Conservation (phyloP, 2,888 invertebrate species). For the Eupithecia exiguata region DNA sequence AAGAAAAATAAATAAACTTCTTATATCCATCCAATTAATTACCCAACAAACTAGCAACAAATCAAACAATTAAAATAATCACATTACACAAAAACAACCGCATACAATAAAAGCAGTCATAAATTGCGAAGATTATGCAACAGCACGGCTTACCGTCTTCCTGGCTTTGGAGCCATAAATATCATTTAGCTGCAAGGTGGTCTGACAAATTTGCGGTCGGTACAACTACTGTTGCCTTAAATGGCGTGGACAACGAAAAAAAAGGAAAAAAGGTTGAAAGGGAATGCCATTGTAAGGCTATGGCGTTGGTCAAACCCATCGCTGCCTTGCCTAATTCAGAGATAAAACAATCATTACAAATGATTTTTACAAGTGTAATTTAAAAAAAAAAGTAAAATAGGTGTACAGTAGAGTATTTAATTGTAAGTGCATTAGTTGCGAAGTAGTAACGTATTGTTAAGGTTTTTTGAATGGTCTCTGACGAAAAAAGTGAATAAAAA, state of each 20-base stretch:
- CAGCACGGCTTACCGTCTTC: constrained; percentile 77
- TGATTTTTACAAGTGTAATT: background rate
- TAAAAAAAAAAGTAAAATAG: background rate
- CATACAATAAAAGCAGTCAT: constrained; percentile 74
- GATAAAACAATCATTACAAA: background rate
- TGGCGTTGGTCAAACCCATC: constrained; percentile 22
- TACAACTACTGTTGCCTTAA: constrained; percentile 60
- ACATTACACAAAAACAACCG: constrained; percentile 67
- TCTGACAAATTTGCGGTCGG: constrained; percentile 83
- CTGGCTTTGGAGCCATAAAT: constrained; percentile 79
- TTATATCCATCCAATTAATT: background rate
- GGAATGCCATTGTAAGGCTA: constrained; percentile 6
- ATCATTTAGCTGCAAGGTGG: constrained; percentile 81
- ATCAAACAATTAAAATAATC: constrained; percentile 51
- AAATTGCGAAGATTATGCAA: constrained; percentile 82
- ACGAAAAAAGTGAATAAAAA: constrained; percentile 35
- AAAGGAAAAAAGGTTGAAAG: constrained; percentile 27
- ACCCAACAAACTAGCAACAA: constrained; percentile 17
- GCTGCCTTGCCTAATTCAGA: background rate
- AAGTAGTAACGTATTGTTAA: background rate
- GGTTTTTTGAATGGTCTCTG: background rate
- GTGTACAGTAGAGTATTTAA: background rate
- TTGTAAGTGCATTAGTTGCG: background rate
- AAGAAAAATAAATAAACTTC: background rate
- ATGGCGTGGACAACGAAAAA: constrained; percentile 50